Conservation (phyloP, 2,113 vertebrate genomes). For the Tachuris rubrigastra region DNA sequence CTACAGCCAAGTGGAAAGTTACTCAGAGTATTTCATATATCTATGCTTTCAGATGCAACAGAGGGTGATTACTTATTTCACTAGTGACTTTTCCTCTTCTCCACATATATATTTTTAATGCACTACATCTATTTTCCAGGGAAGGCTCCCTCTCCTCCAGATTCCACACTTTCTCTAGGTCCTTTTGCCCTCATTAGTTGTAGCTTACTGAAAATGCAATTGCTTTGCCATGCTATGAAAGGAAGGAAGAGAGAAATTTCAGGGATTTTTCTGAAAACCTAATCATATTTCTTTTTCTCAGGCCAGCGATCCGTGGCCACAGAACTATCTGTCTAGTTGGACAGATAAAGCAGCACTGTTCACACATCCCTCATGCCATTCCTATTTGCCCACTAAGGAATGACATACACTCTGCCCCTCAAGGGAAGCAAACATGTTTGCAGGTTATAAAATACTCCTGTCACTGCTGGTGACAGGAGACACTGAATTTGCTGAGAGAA, state of each 20-base stretch:
- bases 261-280: background rate
- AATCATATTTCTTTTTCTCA: background rate
- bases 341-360: background rate
- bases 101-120: background rate
- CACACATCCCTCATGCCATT: background rate
- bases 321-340: background rate
- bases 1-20: background rate
- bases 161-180: background rate
- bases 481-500: background rate
- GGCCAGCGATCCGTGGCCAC: background rate
- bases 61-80: background rate
- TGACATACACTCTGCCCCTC: background rate
- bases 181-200: background rate
- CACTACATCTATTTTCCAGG: background rate
- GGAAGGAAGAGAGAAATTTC: background rate
- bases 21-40: background rate
- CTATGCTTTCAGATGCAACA: background rate
- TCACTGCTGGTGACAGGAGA: background rate
- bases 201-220: background rate
- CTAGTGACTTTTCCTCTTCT: background rate
- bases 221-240: background rate
- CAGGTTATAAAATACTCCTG: background rate
- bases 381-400: background rate
- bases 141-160: background rate
- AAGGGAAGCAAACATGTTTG: background rate